These are phyloP conservation scores for Sander vitreus DNA, from an alignment of 2,113 vertebrate species.

Conservation along the genomic window DNA sequence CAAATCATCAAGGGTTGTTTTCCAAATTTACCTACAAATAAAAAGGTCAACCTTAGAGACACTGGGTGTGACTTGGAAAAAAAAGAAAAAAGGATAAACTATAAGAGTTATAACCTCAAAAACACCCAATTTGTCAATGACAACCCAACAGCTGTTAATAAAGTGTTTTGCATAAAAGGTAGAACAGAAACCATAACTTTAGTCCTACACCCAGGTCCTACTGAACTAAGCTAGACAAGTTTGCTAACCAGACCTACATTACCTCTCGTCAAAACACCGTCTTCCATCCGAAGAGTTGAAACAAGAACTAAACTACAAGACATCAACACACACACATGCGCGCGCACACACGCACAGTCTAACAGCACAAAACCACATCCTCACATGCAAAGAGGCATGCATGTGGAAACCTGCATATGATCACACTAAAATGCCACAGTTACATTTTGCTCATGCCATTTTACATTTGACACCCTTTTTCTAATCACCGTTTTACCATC, in stretches of 20 bases:
- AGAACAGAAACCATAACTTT: background rate
- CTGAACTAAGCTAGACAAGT: background rate
- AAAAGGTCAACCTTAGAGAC: too few relatives aligned
- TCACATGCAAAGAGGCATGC: background rate
- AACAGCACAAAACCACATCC: conserved; percentile 19
- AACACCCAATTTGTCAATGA: background rate
- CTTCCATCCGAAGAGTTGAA: background rate
- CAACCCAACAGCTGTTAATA: too few relatives aligned
- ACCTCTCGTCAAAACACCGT: background rate
- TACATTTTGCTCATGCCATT: background rate
- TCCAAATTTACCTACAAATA: too few relatives aligned
- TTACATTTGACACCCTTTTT: background rate
- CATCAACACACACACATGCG: too few relatives aligned
- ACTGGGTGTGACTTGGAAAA: too few relatives aligned
- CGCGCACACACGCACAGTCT: background rate
- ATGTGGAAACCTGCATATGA: background rate
- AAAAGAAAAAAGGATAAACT: background rate
- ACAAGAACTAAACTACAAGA: background rate
- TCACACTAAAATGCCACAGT: background rate
- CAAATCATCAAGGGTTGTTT: background rate
- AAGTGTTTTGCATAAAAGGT: background rate
- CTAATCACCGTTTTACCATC: conserved; percentile 2
- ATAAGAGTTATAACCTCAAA: background rate
- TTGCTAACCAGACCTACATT: background rate
- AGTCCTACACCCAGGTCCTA: background rate